A percentile compares a stretch with the other conserved stretches of the same genome.
Conservation (phyloP, 2,888 invertebrate species). For the Synanthedon formicaeformis region DNA sequence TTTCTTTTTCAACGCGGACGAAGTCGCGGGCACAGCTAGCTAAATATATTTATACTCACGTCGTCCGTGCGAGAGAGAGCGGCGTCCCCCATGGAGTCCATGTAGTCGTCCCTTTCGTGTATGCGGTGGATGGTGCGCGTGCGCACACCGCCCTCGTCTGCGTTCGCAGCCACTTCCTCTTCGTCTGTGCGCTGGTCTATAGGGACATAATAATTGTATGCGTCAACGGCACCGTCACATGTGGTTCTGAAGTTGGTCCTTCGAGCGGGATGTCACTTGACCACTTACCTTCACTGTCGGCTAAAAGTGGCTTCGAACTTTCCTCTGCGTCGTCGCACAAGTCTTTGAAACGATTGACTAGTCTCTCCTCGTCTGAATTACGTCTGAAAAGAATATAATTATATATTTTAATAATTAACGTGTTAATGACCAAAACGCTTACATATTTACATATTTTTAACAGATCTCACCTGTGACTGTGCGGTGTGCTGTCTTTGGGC, state of each 20-base stretch:
- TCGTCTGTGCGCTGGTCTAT: slow-evolving; percentile 55
- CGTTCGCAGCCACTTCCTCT: slow-evolving; percentile 23
- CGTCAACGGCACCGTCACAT: neutral
- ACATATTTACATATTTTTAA: neutral
- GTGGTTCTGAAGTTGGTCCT: too few relatives aligned
- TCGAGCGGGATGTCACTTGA: too few relatives aligned
- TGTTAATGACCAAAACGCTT: neutral
- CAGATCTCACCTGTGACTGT: neutral
- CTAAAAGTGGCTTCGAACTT: slow-evolving; percentile 53
- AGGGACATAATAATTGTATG: neutral
- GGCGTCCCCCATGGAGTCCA: slow-evolving; percentile 39
- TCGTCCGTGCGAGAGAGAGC: neutral
- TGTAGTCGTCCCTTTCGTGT: slow-evolving; percentile 43
- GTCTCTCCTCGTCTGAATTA: slow-evolving; percentile 43
- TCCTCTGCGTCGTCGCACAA: slow-evolving; percentile 50
- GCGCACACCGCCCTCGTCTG: slow-evolving; percentile 16
- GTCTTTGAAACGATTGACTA: slow-evolving; percentile 36
- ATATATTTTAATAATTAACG: neutral
- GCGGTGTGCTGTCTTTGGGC: slow-evolving; percentile 18
- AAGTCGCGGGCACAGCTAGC: too few relatives aligned
- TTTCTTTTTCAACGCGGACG: too few relatives aligned
- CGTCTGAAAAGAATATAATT: slow-evolving; percentile 23
- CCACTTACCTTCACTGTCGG: slow-evolving; percentile 62
- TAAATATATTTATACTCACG: neutral
- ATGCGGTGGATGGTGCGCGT: slow-evolving; percentile 48